Percentiles rank a stretch among this genome's conserved stretches.
Evolutionary conservation across 2,113 vertebrate species (phyloP).

Genomic region (Apodemus speciosus): DNA sequence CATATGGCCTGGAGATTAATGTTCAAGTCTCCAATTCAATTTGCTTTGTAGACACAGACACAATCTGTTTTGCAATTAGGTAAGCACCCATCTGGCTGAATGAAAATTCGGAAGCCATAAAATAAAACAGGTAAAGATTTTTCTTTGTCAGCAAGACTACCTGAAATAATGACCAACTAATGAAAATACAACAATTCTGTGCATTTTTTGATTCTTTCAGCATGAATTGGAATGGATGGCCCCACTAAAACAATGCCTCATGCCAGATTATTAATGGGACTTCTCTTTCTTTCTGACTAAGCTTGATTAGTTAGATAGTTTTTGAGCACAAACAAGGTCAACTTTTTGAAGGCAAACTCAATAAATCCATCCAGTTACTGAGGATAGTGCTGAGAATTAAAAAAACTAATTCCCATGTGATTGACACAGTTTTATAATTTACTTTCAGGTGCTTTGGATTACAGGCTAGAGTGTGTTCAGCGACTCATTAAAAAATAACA

Average conservation of each 20-base stretch:
- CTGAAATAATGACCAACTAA: constrained; percentile 73
- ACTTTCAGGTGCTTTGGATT: constrained; percentile 54
- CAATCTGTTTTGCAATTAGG: constrained; percentile 78
- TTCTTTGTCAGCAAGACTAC: constrained; percentile 72
- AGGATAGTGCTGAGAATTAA: constrained; percentile 28
- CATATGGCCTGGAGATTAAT: constrained; percentile 75
- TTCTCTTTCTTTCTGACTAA: background rate
- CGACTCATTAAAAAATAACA: background rate
- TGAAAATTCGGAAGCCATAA: constrained; percentile 69
- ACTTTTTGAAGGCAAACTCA: constrained; percentile 43
- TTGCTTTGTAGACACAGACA: constrained; percentile 74
- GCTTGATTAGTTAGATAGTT: constrained; percentile 64
- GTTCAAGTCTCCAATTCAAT: constrained; percentile 71
- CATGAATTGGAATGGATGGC: constrained; percentile 61
- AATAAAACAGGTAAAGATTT: constrained; percentile 77
- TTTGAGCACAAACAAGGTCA: constrained; percentile 47
- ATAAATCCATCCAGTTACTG: constrained; percentile 37
- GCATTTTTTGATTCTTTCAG: constrained; percentile 50
- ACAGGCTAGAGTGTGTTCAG: background rate
- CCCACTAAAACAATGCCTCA: constrained; percentile 39
- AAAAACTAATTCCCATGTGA: constrained; percentile 34
- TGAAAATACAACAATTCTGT: constrained; percentile 52
- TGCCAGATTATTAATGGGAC: constrained; percentile 54
- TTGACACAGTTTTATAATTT: constrained; percentile 52
- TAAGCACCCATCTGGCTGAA: constrained; percentile 75